Evolutionary conservation across 2,113 vertebrate genomes (phyloP), one percentile per base, ranked within the genome.

Genomic region (Takifugu flavidus): DNA sequence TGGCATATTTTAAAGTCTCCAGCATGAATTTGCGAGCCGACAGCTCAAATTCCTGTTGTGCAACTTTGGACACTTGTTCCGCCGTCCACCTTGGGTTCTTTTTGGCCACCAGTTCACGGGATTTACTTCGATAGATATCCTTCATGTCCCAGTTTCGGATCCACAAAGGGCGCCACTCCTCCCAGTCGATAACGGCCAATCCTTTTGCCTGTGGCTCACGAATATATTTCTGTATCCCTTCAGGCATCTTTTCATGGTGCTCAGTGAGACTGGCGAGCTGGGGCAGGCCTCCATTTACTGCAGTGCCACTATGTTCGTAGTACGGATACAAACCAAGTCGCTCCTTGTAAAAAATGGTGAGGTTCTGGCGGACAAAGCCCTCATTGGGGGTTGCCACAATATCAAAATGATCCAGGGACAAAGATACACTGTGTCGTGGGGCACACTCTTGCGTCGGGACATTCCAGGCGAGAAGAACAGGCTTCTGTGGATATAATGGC

Each of bases 101-200:
- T 47, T 74, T 12, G 0, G 49, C 67, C 25, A 91, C 81, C 58
- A 91, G 74, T 27, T 72, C 62, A 11, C 65, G 70, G 0, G 93
- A 94, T 54, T 81, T 86, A 29, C 62, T 59, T 6, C 91, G 83
- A 77, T 94, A 94, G 50, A 94, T 72, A 13, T 87, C 80, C 85
- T 93, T 94, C 26, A 53, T 26, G 7, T 90, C 85, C 93, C 92
- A 93, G 72, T 93, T 94, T 15, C 93, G 77, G 39, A 91, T 89
- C 92, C 92, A 94, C n/a, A 90, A 78, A 0, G 93, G 92, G 5
- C 93, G 87, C 93, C 93, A 94, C 61, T 92, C 91, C 74, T 93
- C 92, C 92, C 93, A 93, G 74, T 94, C 93, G 5, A 94, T 90
- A 13, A 93, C 90, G 6, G 92, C 86, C 49, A 94, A 79, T 14